Evolutionary conservation across 2,888 invertebrate genomes (phyloP).

Genomic region (Apeira syringaria): DNA sequence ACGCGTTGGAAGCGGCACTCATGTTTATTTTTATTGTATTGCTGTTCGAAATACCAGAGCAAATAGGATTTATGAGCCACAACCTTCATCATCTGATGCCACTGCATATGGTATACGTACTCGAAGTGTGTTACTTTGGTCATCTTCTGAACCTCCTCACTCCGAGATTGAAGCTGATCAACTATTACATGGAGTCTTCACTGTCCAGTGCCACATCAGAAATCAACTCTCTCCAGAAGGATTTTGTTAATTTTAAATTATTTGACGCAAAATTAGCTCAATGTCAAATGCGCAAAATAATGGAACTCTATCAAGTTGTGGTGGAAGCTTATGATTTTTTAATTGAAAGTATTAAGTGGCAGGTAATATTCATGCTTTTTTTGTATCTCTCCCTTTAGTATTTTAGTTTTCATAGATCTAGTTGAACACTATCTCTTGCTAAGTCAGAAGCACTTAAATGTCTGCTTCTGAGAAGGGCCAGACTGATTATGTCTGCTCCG

Average conservation of each 20-base stretch:
- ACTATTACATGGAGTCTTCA: slow-evolving; percentile 49
- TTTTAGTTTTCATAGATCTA: no score
- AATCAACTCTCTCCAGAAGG: slow-evolving; percentile 33
- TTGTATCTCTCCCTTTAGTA: no score
- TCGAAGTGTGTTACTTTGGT: slow-evolving; percentile 53
- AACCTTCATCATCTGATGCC: slow-evolving; percentile 28
- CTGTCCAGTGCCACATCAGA: slow-evolving; percentile 34
- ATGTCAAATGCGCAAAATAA: slow-evolving; percentile 49
- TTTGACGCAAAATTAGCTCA: slow-evolving; percentile 31
- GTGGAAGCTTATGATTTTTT: slow-evolving; percentile 53
- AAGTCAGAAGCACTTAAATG: no score
- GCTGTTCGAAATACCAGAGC: slow-evolving; percentile 25
- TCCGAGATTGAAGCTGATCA: slow-evolving; percentile 52
- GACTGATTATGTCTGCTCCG: no score
- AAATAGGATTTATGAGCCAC: slow-evolving; percentile 10
- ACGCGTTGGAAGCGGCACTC: slow-evolving; percentile 33
- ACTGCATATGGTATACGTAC: slow-evolving; percentile 35
- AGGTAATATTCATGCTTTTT: slow-evolving; percentile 43
- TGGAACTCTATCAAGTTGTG: slow-evolving; percentile 55
- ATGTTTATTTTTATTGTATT: slow-evolving; percentile 30
- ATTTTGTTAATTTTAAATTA: slow-evolving; percentile 36
- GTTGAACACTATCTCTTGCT: no score
- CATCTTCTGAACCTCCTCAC: slow-evolving; percentile 53
- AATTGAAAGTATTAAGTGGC: slow-evolving; percentile 62
- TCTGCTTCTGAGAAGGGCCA: no score